Evolutionary conservation across 2,797 vertebrate species (phyloP), one percentile per base, ranked within the genome.

Genomic region (Melopsittacus undulatus): DNA sequence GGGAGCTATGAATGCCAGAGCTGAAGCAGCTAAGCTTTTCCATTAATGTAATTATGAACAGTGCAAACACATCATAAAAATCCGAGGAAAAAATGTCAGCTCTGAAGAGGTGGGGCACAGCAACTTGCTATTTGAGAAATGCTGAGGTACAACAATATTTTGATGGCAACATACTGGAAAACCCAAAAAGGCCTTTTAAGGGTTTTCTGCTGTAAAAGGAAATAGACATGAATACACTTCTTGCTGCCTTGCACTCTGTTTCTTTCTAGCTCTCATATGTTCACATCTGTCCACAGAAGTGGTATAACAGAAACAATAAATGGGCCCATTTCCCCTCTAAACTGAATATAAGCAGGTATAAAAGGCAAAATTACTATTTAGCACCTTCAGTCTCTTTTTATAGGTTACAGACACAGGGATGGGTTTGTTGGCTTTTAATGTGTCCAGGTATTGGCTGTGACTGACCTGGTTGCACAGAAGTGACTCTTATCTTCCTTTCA

Each of bases 171-270:
- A 51, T 20, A 27, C 29, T 48, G 61, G 46, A 74, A 87, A 85
- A 80, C 78, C 42, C 57, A 54, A 38, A 77, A 57, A 49, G 36
- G 30, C 10, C 18, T 30, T 48, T 46, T 0, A 4, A 3, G 1
- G 36, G 15, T 9, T 46, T 46, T 34, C 24, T 62, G 11, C 66
- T 63, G 52, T 46, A n/a, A 36, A 75, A 66, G 2, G 9, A 11
- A 52, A 52, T 1, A 38, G 40, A 66, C 16, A 24, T 0, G 0
- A 78, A 78, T 12, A 7, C 1, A 0, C 27, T 67, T 77, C n/a
- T 62, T 3, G 0, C 19, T 29, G 79, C 36, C 51, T 29, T 38
- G n/a, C 29, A 8, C 16, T 1, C 10, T 17, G 46, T 29, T 62
- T 69, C 49, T 26, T 72, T 38, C 26, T 20, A 24, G 16, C 21